Conservation (phyloP, 2,888 invertebrate species). For the Epiblema foenella region DNA sequence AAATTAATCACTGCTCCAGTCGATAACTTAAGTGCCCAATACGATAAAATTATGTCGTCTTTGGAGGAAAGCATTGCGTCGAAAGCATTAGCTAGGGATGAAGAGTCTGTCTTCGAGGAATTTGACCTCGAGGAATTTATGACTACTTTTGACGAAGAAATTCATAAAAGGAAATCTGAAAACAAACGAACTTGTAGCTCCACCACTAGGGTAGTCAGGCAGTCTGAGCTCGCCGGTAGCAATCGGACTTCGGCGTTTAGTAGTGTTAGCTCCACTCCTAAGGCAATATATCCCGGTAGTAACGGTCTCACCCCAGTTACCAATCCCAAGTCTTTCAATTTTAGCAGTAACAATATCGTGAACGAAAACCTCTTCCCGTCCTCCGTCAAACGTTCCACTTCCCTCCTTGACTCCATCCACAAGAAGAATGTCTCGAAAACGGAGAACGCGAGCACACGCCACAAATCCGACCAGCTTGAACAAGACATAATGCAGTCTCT, state of each 20-base stretch:
- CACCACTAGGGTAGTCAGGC: slow-evolving; percentile 77
- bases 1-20: slow-evolving; percentile 64
- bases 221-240: slow-evolving; percentile 67
- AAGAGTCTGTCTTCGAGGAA: slow-evolving; percentile 85
- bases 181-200: slow-evolving; percentile 79
- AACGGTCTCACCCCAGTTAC: slow-evolving; percentile 77
- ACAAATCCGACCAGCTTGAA: slow-evolving; percentile 78
- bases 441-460: slow-evolving; percentile 71
- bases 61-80: slow-evolving; percentile 80
- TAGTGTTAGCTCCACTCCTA: slow-evolving; percentile 71
- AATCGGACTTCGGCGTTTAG: slow-evolving; percentile 67
- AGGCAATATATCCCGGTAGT: slow-evolving; percentile 59
- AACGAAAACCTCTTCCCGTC: slow-evolving; percentile 79
- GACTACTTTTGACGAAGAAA: slow-evolving; percentile 88
- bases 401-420: slow-evolving; percentile 83
- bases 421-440: slow-evolving; percentile 68
- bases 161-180: slow-evolving; percentile 73
- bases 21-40: slow-evolving; percentile 78
- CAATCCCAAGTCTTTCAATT: slow-evolving; percentile 84
- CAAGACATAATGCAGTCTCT: slow-evolving; percentile 81
- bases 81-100: slow-evolving; percentile 77
- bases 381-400: slow-evolving; percentile 84
- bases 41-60: slow-evolving; percentile 82
- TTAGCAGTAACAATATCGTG: slow-evolving; percentile 82
- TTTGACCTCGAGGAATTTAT: slow-evolving; percentile 88